A percentile compares a stretch with the other conserved stretches of the same genome.
Conservation (phyloP, 1,140 invertebrate genomes). For the Nymphalis io region DNA sequence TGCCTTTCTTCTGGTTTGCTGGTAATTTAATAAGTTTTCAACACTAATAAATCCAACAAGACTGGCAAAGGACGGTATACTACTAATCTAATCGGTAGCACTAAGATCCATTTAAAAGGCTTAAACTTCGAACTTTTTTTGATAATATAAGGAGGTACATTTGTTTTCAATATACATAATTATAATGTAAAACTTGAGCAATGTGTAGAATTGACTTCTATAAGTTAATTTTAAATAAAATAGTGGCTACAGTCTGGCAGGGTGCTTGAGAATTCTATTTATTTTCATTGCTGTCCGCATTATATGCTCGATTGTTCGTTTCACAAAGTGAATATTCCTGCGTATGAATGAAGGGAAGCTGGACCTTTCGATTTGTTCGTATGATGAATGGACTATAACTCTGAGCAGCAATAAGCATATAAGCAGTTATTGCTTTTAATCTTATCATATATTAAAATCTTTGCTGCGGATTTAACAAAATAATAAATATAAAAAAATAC, state of each 20-base stretch:
- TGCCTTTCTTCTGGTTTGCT: too few relatives aligned
- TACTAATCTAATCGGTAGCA: too few relatives aligned
- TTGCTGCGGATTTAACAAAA: neutral
- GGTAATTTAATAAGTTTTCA: too few relatives aligned
- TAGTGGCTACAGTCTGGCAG: neutral
- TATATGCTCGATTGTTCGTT: constrained; percentile 60
- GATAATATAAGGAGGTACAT: too few relatives aligned
- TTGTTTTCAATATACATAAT: too few relatives aligned
- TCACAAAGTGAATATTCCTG: constrained; percentile 61
- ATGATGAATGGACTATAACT: constrained; percentile 73
- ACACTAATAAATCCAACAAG: too few relatives aligned
- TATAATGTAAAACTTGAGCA: too few relatives aligned
- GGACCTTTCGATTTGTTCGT: constrained; percentile 59
- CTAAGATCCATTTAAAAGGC: too few relatives aligned
- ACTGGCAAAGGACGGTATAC: too few relatives aligned
- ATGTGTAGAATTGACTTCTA: too few relatives aligned
- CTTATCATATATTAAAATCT: constrained; percentile 2
- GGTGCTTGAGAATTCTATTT: constrained; percentile 58
- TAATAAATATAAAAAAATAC: too few relatives aligned
- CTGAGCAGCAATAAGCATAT: constrained; percentile 46
- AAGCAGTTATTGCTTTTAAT: constrained; percentile 41
- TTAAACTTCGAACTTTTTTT: too few relatives aligned
- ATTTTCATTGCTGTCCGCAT: constrained; percentile 62
- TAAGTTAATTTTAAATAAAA: neutral
- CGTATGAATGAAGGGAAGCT: constrained; percentile 65